Evolutionary conservation across 2,888 invertebrate genomes (phyloP).

Genomic region (Deilephila porcellus): DNA sequence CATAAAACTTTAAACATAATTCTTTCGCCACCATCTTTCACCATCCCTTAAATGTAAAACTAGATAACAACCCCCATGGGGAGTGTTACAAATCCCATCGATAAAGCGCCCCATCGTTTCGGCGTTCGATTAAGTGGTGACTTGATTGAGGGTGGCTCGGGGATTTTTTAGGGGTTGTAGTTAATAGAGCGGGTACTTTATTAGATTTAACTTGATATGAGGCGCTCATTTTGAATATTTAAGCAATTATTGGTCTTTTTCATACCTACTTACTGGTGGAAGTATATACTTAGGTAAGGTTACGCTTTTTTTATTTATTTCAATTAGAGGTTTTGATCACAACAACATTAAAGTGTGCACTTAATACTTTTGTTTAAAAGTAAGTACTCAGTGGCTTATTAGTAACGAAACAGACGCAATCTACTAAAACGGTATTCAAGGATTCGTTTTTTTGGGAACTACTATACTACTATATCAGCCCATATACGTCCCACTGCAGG

Average conservation of each 20-base stretch:
- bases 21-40: constrained; percentile 19
- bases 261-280: too few species aligned
- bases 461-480: too few species aligned
- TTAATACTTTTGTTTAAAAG: too few species aligned
- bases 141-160: constrained; percentile 35
- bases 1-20: not conserved
- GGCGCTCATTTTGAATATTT: not conserved
- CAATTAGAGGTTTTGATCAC: too few species aligned
- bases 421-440: too few species aligned
- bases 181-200: constrained; percentile 15
- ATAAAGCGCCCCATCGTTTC: constrained; percentile 7
- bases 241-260: not conserved
- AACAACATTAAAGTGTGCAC: too few species aligned
- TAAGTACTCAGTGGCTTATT: too few species aligned
- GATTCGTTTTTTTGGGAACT: too few species aligned
- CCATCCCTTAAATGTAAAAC: constrained; percentile 8
- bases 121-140: constrained; percentile 44
- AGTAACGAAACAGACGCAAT: too few species aligned
- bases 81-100: constrained; percentile 25
- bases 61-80: constrained; percentile 30
- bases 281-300: too few species aligned
- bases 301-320: too few species aligned
- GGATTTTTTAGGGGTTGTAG: constrained; percentile 16
- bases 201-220: not conserved
- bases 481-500: too few species aligned